Conservation (phyloP, 2,888 invertebrate species). For the Caenorhabditis sp. region DNA sequence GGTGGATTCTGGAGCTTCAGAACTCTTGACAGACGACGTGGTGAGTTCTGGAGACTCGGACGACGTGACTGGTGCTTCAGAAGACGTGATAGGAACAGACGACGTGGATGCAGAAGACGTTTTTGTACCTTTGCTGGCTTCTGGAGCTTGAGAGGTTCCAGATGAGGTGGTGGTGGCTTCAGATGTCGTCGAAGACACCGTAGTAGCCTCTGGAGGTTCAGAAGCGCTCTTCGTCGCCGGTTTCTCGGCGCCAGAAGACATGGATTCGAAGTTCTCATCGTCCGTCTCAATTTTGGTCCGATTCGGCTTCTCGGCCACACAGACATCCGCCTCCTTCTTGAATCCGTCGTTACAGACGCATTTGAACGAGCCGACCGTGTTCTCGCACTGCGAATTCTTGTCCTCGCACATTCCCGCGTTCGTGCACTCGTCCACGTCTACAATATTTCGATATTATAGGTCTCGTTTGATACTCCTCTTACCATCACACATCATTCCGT, state of each 20-base stretch:
- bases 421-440: slow-evolving; percentile 77
- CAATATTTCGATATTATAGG: too few species aligned
- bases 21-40: slow-evolving; percentile 7
- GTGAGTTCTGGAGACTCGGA: slow-evolving; percentile 2
- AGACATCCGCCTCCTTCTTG: slow-evolving; percentile 49
- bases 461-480: too few species aligned
- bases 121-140: not conserved
- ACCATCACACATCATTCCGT: slow-evolving; percentile 81
- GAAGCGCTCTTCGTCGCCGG: not conserved
- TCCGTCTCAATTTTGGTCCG: slow-evolving; percentile 17
- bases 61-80: not conserved
- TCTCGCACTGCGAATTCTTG: slow-evolving; percentile 83
- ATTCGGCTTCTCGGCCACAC: slow-evolving; percentile 34
- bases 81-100: slow-evolving; percentile 8
- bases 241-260: slow-evolving; percentile 3
- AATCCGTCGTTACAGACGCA: slow-evolving; percentile 81
- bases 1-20: not conserved
- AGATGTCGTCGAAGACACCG: slow-evolving; percentile 9
- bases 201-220: slow-evolving; percentile 29
- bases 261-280: slow-evolving; percentile 9
- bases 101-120: not conserved
- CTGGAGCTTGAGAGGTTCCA: slow-evolving; percentile 5
- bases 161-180: not conserved
- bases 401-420: slow-evolving; percentile 70
- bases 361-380: slow-evolving; percentile 84